Percentiles rank a stretch among this genome's conserved stretches.
These are phyloP conservation scores for Pseudomyrmex cubaensis DNA, from an alignment of 1,140 invertebrate species.

Conservation along the genomic window DNA sequence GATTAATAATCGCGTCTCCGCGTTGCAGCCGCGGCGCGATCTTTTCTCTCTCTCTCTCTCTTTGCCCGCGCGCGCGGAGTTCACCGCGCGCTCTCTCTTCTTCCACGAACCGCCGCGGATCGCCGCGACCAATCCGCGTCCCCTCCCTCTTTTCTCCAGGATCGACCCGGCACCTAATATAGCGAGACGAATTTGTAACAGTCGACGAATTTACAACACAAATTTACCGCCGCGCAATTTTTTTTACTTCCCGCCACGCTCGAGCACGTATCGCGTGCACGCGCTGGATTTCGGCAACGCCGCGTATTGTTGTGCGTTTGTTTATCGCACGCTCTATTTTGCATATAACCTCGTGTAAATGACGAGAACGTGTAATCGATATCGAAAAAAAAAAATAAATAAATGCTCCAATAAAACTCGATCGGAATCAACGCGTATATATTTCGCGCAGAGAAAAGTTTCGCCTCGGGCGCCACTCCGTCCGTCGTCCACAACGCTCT, in stretches of 20 bases:
- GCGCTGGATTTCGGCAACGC: too few relatives aligned
- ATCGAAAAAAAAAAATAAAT: neutral
- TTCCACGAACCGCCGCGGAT: neutral
- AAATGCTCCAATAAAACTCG: too few relatives aligned
- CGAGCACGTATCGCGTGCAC: conserved; percentile 2
- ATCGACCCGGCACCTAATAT: conserved; percentile 76
- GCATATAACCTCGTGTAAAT: conserved; percentile 40
- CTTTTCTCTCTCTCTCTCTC: conserved; percentile 34
- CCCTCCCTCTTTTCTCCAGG: neutral
- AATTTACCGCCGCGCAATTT: conserved; percentile 41
- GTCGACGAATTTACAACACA: conserved; percentile 29
- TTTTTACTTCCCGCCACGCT: conserved; percentile 13
- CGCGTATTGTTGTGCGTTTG: neutral
- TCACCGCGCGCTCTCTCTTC: neutral
- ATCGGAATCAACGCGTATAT: neutral
- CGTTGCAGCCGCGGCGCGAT: conserved; percentile 37
- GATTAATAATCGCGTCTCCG: conserved; percentile 83
- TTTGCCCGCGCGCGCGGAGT: conserved; percentile 3
- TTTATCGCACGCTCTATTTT: neutral
- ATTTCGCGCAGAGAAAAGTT: conserved; percentile 34
- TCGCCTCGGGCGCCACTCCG: conserved; percentile 6
- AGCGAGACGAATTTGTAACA: conserved; percentile 79
- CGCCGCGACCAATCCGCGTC: neutral
- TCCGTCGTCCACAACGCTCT: conserved; percentile 28
- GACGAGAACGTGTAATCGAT: conserved; percentile 59